Base-by-base conservation (phyloP, 2,797 vertebrate genomes). In the Phrynocephalus guinanensis region DNA sequence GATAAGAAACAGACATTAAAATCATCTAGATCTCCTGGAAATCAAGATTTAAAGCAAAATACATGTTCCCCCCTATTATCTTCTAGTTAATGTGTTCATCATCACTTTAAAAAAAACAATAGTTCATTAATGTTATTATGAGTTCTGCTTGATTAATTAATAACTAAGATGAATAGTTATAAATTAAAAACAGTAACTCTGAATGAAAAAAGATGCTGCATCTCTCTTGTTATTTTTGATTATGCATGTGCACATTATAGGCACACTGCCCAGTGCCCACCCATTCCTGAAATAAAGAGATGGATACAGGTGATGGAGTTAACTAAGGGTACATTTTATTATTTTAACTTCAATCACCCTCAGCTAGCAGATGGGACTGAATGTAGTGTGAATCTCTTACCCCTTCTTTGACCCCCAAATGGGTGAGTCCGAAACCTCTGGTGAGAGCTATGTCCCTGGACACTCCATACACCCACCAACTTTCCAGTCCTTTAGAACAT, bases 1-100 rank as follows among this genome's bases (percentile, higher is more conserved):
- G 79, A 88, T 30, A 76, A 76, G 24, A 52, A 11, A 66, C 50
- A 81, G 91, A 85, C 79, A 87, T 67, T 56, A 18, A 68, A 33
- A 89, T 89, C 80, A 79, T 44, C 3, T 60, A 79, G 77, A 68
- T 83, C 1, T 38, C 24, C 60, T 24, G 26, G 68, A 77, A 92
- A 63, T 89, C 63, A 13, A 52, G 82, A 1, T 3, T 83, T 0
- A 80, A 82, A 18, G 60, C 60, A 63, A 63, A 63, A 63, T 18
- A 63, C 5, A 63, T 18, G 16, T 63, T 63, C 22, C 81, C 73
- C 84, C 78, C 30, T 82, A 44, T 70, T 84, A 7, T 88, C 76
- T 48, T 90, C 67, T 70, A 70, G 44, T 88, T 87, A 88, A 87
- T 70, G 56, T 68, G 63, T 22, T 72, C 44, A 66, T 26, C 78